phyloP scores from a whole-genome alignment of 2,797 vertebrate genomes.

The Bufotes viridis region DNA sequence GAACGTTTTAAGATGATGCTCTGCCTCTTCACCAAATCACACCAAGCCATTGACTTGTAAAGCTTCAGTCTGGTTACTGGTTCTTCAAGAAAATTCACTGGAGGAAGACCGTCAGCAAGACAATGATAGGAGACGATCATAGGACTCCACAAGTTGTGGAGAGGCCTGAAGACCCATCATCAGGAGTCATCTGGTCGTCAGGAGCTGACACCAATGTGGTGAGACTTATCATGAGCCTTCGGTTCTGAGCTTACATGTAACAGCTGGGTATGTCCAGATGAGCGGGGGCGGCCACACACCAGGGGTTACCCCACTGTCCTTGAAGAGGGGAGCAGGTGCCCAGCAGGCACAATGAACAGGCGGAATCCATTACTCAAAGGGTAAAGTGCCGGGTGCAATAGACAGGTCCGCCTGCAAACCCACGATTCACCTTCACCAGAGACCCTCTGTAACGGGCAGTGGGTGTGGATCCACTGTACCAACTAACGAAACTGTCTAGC shows the following conservation, averaged over 20 bases:
- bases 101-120: no score
- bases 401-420: not conserved
- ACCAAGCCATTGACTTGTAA: no score
- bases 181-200: not conserved
- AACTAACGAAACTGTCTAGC: no score
- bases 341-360: slow-evolving; percentile 50
- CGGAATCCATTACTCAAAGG: slow-evolving; percentile 45
- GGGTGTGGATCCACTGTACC: no score
- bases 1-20: not conserved
- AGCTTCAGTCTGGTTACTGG: no score
- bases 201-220: not conserved
- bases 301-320: not conserved
- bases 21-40: not conserved
- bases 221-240: not conserved
- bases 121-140: no score
- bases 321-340: not conserved
- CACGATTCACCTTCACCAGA: no score
- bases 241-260: not conserved
- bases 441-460: no score
- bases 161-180: not conserved
- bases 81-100: no score
- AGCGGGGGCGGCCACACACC: not conserved
- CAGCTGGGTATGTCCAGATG: not conserved
- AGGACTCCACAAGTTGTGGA: no score
- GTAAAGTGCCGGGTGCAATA: slow-evolving; percentile 33